Base-by-base conservation (phyloP, 2,888 invertebrate genomes). In the Rapana venosa region DNA sequence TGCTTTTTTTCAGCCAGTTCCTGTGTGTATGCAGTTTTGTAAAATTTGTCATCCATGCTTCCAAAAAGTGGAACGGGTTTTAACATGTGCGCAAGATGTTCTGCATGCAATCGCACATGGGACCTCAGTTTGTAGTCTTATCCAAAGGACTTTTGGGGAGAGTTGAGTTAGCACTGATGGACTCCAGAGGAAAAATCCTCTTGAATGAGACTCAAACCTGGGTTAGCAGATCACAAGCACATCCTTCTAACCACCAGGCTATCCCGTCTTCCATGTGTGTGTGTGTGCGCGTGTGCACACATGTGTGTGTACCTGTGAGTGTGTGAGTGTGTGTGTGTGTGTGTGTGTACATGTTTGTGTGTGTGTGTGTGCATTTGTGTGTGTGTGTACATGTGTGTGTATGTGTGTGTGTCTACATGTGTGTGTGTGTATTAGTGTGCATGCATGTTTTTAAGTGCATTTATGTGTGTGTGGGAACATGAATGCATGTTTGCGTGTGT, bases 331-430 rank as follows among this genome's bases (percentile, higher is more conserved):
- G 26, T 83, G 83, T 47, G 36, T 83, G 47, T 36, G 26, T 20
- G 17, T 83, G 83, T 47, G 36, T 83, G 26, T 47, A 47, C n/a
- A 47, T 87, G 35, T 47, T 1, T 87, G 87, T 85, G 56, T 35
- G 32, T 47, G 58, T 84, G 26, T 47, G 35, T 70, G 66, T 66
- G 22, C 36, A 26, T 83, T 47, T 26, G 47, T 83, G 5, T 47
- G 47, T 47, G 47, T n/a, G 17, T 83, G 83, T 22, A 0, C 47
- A 20, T 83, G 81, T 81, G 81, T 81, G 81, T 81, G 81, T 81
- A 22, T 36, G 84, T 84, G 84, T 58, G 58, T 84, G 84, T 58
- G 84, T 84, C 56, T 58, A 56, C 56, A 56, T 84, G 84, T 84
- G 84, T 84, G 84, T 84, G 84, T 84, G 47, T 56, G 47, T 47